Conservation (phyloP, 2,797 vertebrate species). For the Danio jaintianensis region DNA sequence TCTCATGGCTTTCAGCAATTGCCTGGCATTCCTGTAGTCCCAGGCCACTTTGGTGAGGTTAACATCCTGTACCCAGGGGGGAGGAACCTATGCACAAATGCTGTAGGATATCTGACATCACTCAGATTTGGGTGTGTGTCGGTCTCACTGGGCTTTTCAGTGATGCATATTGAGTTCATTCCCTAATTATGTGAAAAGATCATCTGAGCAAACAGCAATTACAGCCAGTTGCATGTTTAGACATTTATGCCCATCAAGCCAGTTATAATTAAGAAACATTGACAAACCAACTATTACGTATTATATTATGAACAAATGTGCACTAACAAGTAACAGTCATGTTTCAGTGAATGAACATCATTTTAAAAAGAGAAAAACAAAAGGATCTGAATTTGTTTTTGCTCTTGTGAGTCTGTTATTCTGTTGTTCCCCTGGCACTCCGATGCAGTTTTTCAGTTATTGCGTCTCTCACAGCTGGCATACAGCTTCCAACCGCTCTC, state of each 20-base stretch:
- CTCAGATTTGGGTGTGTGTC: neutral
- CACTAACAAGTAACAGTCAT: constrained; percentile 16
- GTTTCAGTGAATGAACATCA: constrained; percentile 64
- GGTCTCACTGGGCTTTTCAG: neutral
- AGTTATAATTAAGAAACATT: neutral
- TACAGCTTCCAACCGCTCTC: constrained; percentile 56
- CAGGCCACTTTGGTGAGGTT: constrained; percentile 63
- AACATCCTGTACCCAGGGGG: constrained; percentile 68
- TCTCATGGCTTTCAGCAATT: constrained; percentile 67
- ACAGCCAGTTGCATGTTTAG: neutral
- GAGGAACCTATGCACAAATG: constrained; percentile 66
- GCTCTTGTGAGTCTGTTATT: constrained; percentile 71
- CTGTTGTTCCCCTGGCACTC: constrained; percentile 66
- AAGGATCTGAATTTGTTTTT: constrained; percentile 67
- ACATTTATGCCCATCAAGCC: neutral
- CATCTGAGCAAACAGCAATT: constrained; percentile 7
- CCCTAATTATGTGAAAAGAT: constrained; percentile 3
- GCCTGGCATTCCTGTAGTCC: constrained; percentile 68
- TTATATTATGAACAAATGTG: neutral
- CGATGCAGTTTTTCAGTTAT: constrained; percentile 72
- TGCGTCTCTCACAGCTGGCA: constrained; percentile 65
- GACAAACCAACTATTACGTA: neutral
- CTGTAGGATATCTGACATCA: constrained; percentile 10
- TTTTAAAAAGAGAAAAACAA: constrained; percentile 72
- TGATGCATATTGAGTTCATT: neutral